A percentile compares a stretch with the other conserved stretches of the same genome.
phyloP scores from a whole-genome alignment of 2,797 vertebrate species.

The Pantherophis alleghaniensis region DNA sequence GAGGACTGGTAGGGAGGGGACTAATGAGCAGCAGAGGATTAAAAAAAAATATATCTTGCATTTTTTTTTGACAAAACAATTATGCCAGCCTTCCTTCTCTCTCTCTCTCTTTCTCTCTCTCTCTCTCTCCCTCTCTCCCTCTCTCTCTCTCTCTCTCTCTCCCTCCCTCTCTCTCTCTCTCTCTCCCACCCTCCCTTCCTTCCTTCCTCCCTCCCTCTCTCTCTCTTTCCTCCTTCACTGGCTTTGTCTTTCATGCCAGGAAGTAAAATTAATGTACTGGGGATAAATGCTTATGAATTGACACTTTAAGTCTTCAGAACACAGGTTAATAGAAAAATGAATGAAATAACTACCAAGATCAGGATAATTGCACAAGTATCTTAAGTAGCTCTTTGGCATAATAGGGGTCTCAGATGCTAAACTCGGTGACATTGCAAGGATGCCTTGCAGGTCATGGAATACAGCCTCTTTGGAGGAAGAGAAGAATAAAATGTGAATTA shows the following conservation, averaged over 20 bases:
- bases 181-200: constrained; percentile 2
- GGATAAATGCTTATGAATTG: neutral
- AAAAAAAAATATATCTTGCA: constrained; percentile 20
- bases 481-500: neutral
- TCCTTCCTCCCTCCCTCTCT: neutral
- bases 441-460: neutral
- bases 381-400: neutral
- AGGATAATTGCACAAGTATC: neutral
- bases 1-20: neutral
- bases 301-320: constrained; percentile 18
- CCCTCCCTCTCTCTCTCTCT: neutral
- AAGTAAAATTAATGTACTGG: neutral
- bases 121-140: neutral
- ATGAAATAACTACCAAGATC: neutral
- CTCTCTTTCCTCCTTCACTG: neutral
- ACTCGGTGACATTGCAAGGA: neutral
- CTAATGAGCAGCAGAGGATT: constrained; percentile 4
- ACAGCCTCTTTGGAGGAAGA: neutral
- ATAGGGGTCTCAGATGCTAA: neutral
- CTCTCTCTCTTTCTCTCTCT: too few relatives aligned
- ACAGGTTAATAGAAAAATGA: neutral
- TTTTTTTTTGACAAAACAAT: constrained; percentile 37
- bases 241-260: neutral
- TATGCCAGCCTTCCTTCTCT: neutral
- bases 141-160: fast-evolving